Conservation (phyloP, 2,797 vertebrate species). For the Staurois parvus region DNA sequence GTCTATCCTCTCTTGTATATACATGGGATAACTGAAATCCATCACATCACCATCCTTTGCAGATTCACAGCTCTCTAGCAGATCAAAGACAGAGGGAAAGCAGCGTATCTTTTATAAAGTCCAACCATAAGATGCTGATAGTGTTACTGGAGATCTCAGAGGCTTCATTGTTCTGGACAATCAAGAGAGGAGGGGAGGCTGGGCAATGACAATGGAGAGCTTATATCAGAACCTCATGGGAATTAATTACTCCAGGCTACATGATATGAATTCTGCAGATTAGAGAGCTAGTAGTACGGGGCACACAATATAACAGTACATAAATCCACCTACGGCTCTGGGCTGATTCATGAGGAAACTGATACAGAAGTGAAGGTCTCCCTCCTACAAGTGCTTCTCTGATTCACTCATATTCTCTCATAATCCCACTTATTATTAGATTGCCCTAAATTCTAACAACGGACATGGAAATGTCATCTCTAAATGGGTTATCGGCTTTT, state of each 20-base stretch:
- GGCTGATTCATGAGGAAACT: too few species aligned
- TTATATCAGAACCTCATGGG: conserved; percentile 23
- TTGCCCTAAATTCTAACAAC: too few species aligned
- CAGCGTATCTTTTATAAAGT: conserved; percentile 28
- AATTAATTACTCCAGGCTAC: neutral
- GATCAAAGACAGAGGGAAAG: neutral
- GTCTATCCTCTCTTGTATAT: neutral
- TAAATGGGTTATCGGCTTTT: too few species aligned
- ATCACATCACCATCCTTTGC: neutral
- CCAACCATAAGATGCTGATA: conserved; percentile 14
- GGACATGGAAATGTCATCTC: too few species aligned
- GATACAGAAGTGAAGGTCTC: neutral
- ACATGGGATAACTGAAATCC: neutral
- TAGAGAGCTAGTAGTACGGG: neutral
- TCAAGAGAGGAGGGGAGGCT: neutral
- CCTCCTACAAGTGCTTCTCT: too few species aligned
- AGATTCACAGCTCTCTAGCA: neutral
- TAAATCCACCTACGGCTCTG: neutral
- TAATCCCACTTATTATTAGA: too few species aligned
- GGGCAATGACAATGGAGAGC: conserved; percentile 16
- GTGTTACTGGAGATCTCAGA: conserved; percentile 51
- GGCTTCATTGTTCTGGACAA: conserved; percentile 35
- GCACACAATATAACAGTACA: neutral
- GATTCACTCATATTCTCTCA: too few species aligned
- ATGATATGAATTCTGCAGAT: conserved; percentile 6